Evolutionary conservation across 2,888 invertebrate species (phyloP), one percentile per base, ranked within the genome.

Genomic region (Linyphia triangularis): DNA sequence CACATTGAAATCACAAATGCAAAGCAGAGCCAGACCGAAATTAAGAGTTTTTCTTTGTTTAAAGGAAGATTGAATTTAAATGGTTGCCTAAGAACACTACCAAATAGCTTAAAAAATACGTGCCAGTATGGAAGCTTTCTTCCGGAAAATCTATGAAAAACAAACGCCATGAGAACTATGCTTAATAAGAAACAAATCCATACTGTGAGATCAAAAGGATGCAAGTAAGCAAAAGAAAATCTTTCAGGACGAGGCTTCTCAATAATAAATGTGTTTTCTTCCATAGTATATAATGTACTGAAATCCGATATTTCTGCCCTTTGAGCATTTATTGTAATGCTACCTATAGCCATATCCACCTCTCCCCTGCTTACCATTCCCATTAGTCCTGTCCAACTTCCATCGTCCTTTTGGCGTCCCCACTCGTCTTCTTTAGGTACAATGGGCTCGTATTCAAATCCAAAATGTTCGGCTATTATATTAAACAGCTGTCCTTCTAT

Each of bases 341-440:
- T 61, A 24, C 63, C 30, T 10, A 63, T 13, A 1, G 77, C 33
- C 1, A 77, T 40, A 40, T 77, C 77, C 3, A 63, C 63, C 16
- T 43, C 77, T 28, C 19, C 40, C 7, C 77, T 77, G 16, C 22
- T 9, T n/a, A 77, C 16, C 40, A 77, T 59, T 22, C 77, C 63
- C 13, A 77, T 77, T 0, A 77, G 63, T 19, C 77, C 77, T 6
- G 63, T 77, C 77, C 77, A 77, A 63, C 24, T 77, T 30, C 59
- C 75, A 33, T 75, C 22, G 1, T 4, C 0, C 9, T 10, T 59
- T 33, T 59, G 19, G 5, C 19, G 6, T 13, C 75, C 75, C 33
- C 43, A 37, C 33, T 57, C 22, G 5, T 22, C 22, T 13, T 75
- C 75, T 16, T 26, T 5, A 0, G 75, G 75, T 0, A 61, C 13